Evolutionary conservation across 2,797 vertebrate species (phyloP), one percentile per base, ranked within the genome.

Genomic region (Helarctos malayanus): DNA sequence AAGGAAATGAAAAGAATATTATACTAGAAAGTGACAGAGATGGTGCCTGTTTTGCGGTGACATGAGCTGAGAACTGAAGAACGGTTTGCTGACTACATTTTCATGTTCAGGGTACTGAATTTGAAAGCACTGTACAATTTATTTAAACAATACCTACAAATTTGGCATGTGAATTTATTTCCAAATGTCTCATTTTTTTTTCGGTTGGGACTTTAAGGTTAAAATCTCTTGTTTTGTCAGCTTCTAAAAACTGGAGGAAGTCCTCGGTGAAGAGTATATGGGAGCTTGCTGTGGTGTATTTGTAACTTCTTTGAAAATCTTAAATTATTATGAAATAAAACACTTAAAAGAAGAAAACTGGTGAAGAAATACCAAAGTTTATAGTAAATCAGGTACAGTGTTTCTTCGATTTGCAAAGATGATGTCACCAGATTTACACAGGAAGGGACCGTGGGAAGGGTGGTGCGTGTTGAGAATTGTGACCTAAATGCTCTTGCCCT

Each of bases 241-340:
- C 49, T 90, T 95, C 59, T 84, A 68, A 85, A 68, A 82, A 56
- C 52, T 57, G 54, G 59, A 93, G 78, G 52, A 83, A 88, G 10
- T 76, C 65, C 52, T 61, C 7, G 27, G 13, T 65, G 35, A 49
- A 57, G 23, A 38, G 5, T 85, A 23, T 12, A 0, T 16, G 27
- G 65, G 12, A 76, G 80, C 32, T 82, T 32, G 54, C 29, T 57
- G 19, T 71, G 29, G 18, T 82, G 29, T 89, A 61, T 94, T 89
- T 89, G 81, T 97, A 59, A 79, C 11, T 59, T 79, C 78, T 69
- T 29, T 80, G 21, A 38, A 83, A 94, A 69, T 65, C 45, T 56
- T 61, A 95, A 95, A n/a, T 95, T 85, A 73, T 90, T 91, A n/a
- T 21, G 89, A 89, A 95, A 80, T 78, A 75, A 95, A 94, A 93